Base-by-base conservation (phyloP, 2,797 vertebrate species). In the Allobates femoralis region DNA sequence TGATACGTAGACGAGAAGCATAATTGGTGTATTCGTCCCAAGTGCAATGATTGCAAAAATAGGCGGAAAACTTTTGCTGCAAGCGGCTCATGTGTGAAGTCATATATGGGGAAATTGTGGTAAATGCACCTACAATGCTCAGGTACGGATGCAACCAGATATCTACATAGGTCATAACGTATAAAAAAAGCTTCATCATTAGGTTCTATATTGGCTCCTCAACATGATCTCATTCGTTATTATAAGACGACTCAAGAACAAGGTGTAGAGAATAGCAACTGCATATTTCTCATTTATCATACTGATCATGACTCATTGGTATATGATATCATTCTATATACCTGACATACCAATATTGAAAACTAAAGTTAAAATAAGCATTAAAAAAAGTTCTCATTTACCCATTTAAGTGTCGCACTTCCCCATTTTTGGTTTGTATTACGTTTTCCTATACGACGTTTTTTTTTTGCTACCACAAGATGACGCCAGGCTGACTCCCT, bases 381-480 rank as follows among this genome's bases (percentile, higher is more conserved):
- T n/a, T n/a, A 34, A 10, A 53, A 37, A 53, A 41, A 41, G 1
- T 56, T 58, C 6, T 30, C 19, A 56, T 62, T 23, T 66, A 5
- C 58, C 85, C 32, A 81, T 88, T 75, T 85, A 74, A 81, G 81
- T 71, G n/a, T 58, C 69, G 86, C 78, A 69, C 78, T 81, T 58
- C 78, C 55, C 53, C 41, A 46, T 23, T 58, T 77, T 71, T 64
- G 85, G 53, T 66, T 85, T 46, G 79, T 75, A 85, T 85, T 84
- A 86, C 77, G 69, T 0, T 0, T 0, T 0, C 66, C 88, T 81
- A 85, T 0, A 3, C 73, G 26, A 50, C 77, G 85, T 69, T 75
- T 82, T 67, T 75, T 87, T 80, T 83, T 73, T 76, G 16, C 89
- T 89, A 18, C 90, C 89, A 79, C 90, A 74, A 74, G 69, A 60